Conservation (phyloP, 2,888 invertebrate genomes). For the Neuroscelio doddi region DNA sequence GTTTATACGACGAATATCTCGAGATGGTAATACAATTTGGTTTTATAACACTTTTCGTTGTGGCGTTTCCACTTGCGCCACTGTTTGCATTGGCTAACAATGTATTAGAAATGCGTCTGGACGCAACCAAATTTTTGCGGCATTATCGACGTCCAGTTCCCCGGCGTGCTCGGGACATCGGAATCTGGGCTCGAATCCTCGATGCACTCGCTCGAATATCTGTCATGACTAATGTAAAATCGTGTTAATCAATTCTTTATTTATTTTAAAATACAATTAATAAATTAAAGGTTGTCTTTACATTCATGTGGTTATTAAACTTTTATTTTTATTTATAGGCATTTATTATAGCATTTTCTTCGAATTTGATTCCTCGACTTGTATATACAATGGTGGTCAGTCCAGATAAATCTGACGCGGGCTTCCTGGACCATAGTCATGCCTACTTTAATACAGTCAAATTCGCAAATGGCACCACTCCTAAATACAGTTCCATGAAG, state of each 20-base stretch:
- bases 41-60: conserved; percentile 88
- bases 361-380: conserved; percentile 85
- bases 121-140: conserved; percentile 86
- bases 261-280: conserved; percentile 3
- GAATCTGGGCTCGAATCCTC: conserved; percentile 85
- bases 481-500: conserved; percentile 59
- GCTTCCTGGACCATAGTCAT: conserved; percentile 75
- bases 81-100: conserved; percentile 88
- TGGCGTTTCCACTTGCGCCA: conserved; percentile 89
- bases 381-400: conserved; percentile 78
- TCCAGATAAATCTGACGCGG: conserved; percentile 73
- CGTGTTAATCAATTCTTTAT: no score
- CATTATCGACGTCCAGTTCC: conserved; percentile 84
- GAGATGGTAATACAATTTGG: conserved; percentile 94
- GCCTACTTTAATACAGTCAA: conserved; percentile 79
- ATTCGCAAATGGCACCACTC: conserved; percentile 72
- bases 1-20: conserved; percentile 86
- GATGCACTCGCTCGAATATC: conserved; percentile 83
- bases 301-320: background rate
- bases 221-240: conserved; percentile 83
- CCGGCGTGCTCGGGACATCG: conserved; percentile 82
- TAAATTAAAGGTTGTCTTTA: no score
- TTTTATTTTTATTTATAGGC: conserved; percentile 73
- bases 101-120: conserved; percentile 86
- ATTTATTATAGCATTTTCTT: conserved; percentile 88